phyloP scores from a whole-genome alignment of 2,113 vertebrate species.

The Phrynocephalus versicolor region DNA sequence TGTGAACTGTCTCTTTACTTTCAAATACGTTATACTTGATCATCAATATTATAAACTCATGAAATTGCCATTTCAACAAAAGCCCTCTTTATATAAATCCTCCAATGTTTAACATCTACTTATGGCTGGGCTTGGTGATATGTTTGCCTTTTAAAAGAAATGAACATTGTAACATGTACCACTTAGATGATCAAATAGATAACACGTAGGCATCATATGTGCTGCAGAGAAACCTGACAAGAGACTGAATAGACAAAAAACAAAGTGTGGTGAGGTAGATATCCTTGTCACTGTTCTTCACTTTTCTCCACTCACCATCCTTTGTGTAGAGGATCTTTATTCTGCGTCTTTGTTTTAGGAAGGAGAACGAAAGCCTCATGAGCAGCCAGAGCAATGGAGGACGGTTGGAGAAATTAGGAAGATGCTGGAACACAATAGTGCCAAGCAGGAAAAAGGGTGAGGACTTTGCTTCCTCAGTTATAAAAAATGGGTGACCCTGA shows the following conservation, averaged over 20 bases:
- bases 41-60: too few species aligned
- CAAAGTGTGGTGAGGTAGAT: neutral
- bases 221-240: neutral
- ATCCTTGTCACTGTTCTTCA: neutral
- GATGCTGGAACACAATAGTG: conserved; percentile 78
- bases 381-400: conserved; percentile 80
- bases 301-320: too few species aligned
- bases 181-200: neutral
- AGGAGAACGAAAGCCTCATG: conserved; percentile 73
- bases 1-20: neutral
- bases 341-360: conserved; percentile 41
- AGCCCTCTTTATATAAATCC: neutral
- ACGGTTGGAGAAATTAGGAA: conserved; percentile 79
- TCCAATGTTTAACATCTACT: neutral
- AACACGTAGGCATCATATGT: neutral
- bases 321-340: neutral
- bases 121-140: neutral
- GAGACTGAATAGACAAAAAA: neutral
- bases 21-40: neutral
- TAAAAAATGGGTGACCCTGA: neutral
- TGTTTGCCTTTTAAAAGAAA: neutral
- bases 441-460: conserved; percentile 71
- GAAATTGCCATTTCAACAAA: neutral
- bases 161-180: neutral
- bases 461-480: conserved; percentile 1